phyloP scores from a whole-genome alignment of 2,113 vertebrate species.

The Trogon melanurus region DNA sequence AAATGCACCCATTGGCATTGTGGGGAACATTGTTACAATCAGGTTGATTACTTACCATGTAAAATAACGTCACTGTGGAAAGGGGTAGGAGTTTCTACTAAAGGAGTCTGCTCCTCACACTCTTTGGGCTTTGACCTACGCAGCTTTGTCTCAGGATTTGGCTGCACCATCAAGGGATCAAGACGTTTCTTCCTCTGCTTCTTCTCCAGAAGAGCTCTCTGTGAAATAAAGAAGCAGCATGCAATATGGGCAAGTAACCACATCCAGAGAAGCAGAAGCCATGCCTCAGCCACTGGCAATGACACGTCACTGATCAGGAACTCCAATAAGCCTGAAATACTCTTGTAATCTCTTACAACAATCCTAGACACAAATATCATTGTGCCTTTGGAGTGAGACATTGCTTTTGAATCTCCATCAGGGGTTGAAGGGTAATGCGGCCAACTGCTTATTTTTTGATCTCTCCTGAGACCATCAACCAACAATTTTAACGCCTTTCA shows the following conservation, averaged over 20 bases:
- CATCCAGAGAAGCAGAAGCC: neutral
- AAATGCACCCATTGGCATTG: neutral
- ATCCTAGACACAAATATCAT: no score
- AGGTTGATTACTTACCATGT: constrained; percentile 79
- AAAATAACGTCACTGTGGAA: constrained; percentile 75
- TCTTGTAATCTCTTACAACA: neutral
- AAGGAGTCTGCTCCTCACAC: constrained; percentile 85
- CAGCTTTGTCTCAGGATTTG: constrained; percentile 86
- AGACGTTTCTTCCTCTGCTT: constrained; percentile 91
- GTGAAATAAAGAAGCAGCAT: neutral
- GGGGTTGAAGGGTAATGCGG: neutral
- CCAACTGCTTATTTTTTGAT: neutral
- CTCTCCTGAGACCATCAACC: neutral
- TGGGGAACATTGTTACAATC: neutral
- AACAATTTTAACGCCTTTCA: neutral
- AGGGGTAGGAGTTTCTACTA: constrained; percentile 79
- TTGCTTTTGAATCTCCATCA: neutral
- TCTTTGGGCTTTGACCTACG: constrained; percentile 77
- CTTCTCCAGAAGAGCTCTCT: constrained; percentile 92
- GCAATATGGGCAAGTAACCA: neutral
- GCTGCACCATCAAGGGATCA: constrained; percentile 92
- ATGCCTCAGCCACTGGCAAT: neutral
- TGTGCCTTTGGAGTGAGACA: neutral
- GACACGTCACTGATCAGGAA: neutral
- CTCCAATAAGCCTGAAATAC: neutral